Evolutionary conservation across 2,888 invertebrate species (phyloP), one percentile per base, ranked within the genome.

Genomic region (Machimus rusticus): DNA sequence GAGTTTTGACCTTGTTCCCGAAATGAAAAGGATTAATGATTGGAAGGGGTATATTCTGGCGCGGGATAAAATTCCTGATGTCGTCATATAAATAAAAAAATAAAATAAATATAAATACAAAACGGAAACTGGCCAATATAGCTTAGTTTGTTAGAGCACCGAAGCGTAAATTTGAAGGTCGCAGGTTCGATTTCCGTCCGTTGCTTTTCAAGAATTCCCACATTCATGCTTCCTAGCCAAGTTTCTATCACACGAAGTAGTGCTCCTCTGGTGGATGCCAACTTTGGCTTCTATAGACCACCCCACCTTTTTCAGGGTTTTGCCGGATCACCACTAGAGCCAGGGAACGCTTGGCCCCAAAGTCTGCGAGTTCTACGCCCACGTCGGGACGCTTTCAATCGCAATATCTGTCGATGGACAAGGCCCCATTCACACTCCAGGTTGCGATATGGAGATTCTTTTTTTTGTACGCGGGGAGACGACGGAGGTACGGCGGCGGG

Each of bases 351-450:
- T 78, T 78, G 78, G 43, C 78, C 23, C 43, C 37, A 23, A 43
- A 78, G 43, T 9, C 23, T 78, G 78, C 34, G 14, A 78, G 23
- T 5, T 34, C 31, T 81, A 81, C 81, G 55, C 81, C 81, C 55
- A 55, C 81, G 34, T 31, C 12, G 28, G 66, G 23, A 23, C 23
- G 34, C 55, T 55, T 55, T 81, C 81, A 81, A 55, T 81, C 34
- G 81, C 51, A 84, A 84, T 84, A 66, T 74, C 84, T 84, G 66
- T 39, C 43, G 84, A 84, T 74, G 28, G 66, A 28, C 84, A 84
- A 55, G 74, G 34, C 66, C 66, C 39, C 57, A 84, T 84, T 84
- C 84, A 74, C 84, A 57, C 84, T 84, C 66, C 37, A 46, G 34
- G 34, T 46, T 55, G 31, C n/a, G 16, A 55, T 31, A 81, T 34